A percentile compares a stretch with the other conserved stretches of the same genome.
Conservation (phyloP, 2,797 vertebrate species). For the Phrynocephalus vlangalii region DNA sequence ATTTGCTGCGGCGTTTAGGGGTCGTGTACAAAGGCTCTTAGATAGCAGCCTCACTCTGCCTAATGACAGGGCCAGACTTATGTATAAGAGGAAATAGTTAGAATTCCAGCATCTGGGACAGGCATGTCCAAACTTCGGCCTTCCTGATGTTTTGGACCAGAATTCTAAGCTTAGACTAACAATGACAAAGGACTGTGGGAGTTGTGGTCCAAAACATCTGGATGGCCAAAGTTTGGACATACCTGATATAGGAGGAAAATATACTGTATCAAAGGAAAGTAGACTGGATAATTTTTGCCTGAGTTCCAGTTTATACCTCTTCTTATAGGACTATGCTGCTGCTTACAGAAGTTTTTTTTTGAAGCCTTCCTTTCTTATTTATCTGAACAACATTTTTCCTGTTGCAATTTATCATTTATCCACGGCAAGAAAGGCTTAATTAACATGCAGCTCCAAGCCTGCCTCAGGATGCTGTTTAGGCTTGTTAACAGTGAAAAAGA, state of each 20-base stretch:
- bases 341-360: conserved; percentile 29
- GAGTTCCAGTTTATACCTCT: background rate
- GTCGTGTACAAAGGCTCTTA: no score
- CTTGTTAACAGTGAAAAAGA: conserved; percentile 40
- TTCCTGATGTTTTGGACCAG: no score
- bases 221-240: no score
- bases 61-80: background rate
- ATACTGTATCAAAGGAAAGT: background rate
- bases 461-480: conserved; percentile 32
- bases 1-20: no score
- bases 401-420: conserved; percentile 24
- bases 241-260: no score
- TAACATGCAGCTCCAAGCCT: conserved; percentile 31
- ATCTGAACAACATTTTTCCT: background rate
- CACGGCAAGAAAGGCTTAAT: conserved; percentile 19
- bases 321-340: background rate
- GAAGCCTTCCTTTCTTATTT: background rate
- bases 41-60: background rate
- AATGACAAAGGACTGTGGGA: no score
- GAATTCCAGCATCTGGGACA: background rate
- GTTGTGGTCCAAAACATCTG: no score
- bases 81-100: background rate
- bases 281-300: background rate
- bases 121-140: no score
- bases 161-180: no score